Evolutionary conservation across 2,888 invertebrate genomes (phyloP).

Genomic region (Glaucopsyche alexis): DNA sequence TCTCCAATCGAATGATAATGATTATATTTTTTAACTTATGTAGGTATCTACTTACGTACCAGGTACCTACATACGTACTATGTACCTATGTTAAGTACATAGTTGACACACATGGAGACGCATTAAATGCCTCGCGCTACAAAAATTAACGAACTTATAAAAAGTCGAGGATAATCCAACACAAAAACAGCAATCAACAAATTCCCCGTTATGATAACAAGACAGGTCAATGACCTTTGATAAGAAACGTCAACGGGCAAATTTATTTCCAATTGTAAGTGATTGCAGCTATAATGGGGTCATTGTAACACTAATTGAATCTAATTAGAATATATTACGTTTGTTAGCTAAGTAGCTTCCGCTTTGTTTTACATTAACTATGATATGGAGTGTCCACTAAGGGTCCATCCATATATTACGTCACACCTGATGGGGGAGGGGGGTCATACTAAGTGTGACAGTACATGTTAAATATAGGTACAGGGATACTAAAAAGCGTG

Average conservation of each 20-base stretch:
- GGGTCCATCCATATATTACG: too few relatives aligned
- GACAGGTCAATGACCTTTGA: conserved; percentile 27
- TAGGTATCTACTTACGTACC: too few relatives aligned
- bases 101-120: too few relatives aligned
- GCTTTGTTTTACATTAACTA: background rate
- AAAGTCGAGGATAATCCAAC: background rate
- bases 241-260: conserved; percentile 23
- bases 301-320: conserved; percentile 30
- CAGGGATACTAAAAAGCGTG: too few relatives aligned
- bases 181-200: background rate
- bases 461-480: too few relatives aligned
- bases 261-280: conserved; percentile 28
- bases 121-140: too few relatives aligned
- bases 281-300: conserved; percentile 15
- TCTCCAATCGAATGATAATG: too few relatives aligned
- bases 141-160: background rate
- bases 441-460: too few relatives aligned
- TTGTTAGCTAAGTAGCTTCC: background rate
- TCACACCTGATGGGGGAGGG: too few relatives aligned
- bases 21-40: too few relatives aligned
- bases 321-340: background rate
- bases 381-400: background rate
- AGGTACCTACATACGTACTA: too few relatives aligned
- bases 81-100: too few relatives aligned
- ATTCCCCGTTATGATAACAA: conserved; percentile 1